Percentiles rank a stretch among this genome's conserved stretches.
phyloP scores from a whole-genome alignment of 2,797 vertebrate species.

The Falco rusticolus region DNA sequence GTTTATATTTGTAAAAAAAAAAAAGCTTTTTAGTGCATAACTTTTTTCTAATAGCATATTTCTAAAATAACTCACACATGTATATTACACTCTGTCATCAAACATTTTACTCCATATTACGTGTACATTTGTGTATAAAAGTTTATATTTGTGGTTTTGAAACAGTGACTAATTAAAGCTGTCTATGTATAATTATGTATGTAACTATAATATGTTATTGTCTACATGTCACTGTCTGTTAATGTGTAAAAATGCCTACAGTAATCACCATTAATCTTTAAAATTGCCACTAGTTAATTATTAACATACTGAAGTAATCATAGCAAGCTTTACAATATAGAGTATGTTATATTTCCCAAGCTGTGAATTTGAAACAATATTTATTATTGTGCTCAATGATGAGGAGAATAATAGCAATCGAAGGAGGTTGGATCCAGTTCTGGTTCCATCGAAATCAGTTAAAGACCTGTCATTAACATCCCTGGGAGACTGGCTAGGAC shows the following conservation, averaged over 20 bases:
- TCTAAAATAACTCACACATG: conserved; percentile 65
- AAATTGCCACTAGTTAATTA: conserved; percentile 21
- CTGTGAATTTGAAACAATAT: conserved; percentile 20
- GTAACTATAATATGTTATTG: conserved; percentile 83
- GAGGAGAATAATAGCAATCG: neutral
- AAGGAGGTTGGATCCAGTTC: neutral
- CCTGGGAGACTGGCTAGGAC: neutral
- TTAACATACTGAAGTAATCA: conserved; percentile 14
- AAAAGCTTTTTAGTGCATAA: neutral
- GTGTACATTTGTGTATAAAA: conserved; percentile 90
- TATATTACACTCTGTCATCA: conserved; percentile 78
- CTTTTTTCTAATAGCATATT: neutral
- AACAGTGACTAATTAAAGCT: conserved; percentile 80
- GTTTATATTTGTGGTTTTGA: conserved; percentile 80
- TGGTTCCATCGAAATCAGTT: neutral
- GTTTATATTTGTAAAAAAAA: conserved; percentile 57
- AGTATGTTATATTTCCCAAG: neutral
- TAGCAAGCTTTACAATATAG: neutral
- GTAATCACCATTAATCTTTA: conserved; percentile 24
- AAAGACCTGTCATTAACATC: neutral
- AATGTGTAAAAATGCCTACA: conserved; percentile 53
- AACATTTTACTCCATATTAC: conserved; percentile 73
- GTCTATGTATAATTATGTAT: conserved; percentile 82
- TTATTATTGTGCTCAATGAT: conserved; percentile 9
- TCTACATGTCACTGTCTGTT: conserved; percentile 57